Conservation (phyloP, 92 coral and sea anemone genomes). For the Micromussa lordhowensis region DNA sequence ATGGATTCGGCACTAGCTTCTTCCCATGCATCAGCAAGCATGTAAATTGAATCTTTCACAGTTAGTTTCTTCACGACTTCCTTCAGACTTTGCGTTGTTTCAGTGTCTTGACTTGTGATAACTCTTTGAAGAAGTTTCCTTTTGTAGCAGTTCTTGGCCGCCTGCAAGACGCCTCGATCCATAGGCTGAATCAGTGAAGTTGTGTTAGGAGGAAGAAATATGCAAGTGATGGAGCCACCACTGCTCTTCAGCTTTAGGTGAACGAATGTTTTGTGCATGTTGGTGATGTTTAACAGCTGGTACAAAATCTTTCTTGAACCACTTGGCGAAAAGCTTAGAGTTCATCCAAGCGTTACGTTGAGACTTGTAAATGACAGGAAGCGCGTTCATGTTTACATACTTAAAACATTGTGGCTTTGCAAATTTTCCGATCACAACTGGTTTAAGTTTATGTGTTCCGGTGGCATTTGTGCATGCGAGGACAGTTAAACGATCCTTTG, state of each 20-base stretch:
- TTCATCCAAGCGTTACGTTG: constrained; percentile 25
- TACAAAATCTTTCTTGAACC: too few relatives aligned
- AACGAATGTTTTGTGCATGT: too few relatives aligned
- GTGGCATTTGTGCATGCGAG: constrained; percentile 47
- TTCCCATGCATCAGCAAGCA: constrained; percentile 58
- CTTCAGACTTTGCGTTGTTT: constrained; percentile 20
- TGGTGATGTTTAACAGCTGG: too few relatives aligned
- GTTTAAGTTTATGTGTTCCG: constrained; percentile 60
- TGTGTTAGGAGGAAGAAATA: constrained; percentile 64
- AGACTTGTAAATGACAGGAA: constrained; percentile 49
- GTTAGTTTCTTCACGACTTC: constrained; percentile 50
- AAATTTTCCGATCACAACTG: constrained; percentile 54
- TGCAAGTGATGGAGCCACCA: constrained; percentile 45
- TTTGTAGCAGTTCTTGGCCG: constrained; percentile 48
- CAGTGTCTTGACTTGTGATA: constrained; percentile 21
- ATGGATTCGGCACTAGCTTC: constrained; percentile 5
- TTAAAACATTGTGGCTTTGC: constrained; percentile 63
- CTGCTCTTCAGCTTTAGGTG: constrained; percentile 44
- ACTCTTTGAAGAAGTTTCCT: too few relatives aligned
- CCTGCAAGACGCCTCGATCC: constrained; percentile 57
- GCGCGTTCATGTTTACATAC: constrained; percentile 44
- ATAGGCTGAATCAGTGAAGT: constrained; percentile 52
- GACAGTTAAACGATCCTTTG: constrained; percentile 46
- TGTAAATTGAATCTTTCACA: constrained; percentile 44
- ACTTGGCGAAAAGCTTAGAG: too few relatives aligned